These are phyloP conservation scores for Drosophila sturtevanti DNA, from an alignment of 1,140 invertebrate species.

Conservation along the genomic window DNA sequence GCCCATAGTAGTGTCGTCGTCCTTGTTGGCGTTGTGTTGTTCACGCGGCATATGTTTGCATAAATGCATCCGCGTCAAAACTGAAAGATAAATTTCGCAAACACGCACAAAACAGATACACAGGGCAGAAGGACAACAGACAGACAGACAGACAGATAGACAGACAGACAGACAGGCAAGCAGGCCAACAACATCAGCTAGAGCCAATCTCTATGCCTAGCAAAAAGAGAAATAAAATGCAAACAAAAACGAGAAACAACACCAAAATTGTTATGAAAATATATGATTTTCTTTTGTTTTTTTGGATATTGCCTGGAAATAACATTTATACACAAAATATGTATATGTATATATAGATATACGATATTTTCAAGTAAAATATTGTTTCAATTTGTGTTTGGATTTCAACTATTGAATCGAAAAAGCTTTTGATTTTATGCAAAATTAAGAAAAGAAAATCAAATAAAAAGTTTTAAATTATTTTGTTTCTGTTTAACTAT, in stretches of 20 bases:
- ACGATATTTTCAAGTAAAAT: neutral
- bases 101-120: slow-evolving; percentile 43
- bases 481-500: no score
- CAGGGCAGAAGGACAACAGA: neutral
- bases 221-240: neutral
- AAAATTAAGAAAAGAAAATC: neutral
- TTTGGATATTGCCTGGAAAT: neutral
- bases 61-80: slow-evolving; percentile 65
- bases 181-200: neutral
- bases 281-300: neutral
- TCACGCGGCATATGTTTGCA: slow-evolving; percentile 74
- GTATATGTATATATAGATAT: neutral
- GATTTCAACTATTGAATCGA: neutral
- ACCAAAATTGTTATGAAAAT: slow-evolving; percentile 1
- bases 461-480: neutral
- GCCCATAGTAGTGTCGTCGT: neutral
- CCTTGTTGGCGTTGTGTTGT: slow-evolving; percentile 40
- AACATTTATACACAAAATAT: neutral
- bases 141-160: neutral
- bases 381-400: neutral
- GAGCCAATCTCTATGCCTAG: neutral
- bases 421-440: neutral
- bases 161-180: neutral
- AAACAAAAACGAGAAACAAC: neutral
- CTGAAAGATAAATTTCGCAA: slow-evolving; percentile 72